Conservation (phyloP, 53 echinoderm and acorn worm species). For the Antedon mediterranea region DNA sequence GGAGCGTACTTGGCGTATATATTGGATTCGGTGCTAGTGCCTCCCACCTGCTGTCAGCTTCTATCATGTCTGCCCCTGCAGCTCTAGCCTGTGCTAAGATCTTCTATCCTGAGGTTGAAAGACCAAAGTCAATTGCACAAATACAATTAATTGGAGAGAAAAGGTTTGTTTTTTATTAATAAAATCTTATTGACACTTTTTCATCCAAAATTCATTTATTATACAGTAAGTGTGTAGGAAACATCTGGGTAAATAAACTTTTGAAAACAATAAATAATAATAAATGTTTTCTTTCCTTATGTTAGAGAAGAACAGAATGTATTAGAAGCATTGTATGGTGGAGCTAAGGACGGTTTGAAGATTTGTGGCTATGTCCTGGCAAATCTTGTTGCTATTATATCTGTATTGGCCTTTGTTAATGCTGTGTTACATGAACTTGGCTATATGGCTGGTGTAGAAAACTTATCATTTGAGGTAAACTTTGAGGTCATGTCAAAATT, state of each 20-base stretch:
- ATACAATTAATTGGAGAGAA: conserved; percentile 14
- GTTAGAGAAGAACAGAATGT: conserved; percentile 50
- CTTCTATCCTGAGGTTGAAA: conserved; percentile 61
- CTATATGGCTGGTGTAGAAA: conserved; percentile 34
- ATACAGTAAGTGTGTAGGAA: no score
- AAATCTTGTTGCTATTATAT: conserved; percentile 64
- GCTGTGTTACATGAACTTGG: conserved; percentile 56
- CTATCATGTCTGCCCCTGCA: conserved; percentile 97
- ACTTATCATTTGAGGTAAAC: conserved; percentile 68
- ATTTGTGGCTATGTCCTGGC: conserved; percentile 88
- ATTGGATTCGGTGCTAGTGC: conserved; percentile 81
- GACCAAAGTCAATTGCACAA: conserved; percentile 49
- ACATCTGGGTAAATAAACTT: no score
- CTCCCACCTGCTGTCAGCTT: conserved; percentile 83
- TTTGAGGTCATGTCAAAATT: no score
- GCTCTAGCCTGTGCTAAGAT: conserved; percentile 85
- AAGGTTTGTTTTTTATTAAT: conserved; percentile 25
- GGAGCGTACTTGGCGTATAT: conserved; percentile 83
- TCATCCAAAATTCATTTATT: no score
- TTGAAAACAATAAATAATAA: no score
- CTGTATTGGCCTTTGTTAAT: conserved; percentile 65
- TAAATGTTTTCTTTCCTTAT: neutral
- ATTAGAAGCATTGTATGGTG: conserved; percentile 70
- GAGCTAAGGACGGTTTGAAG: conserved; percentile 76
- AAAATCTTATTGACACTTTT: no score